Evolutionary conservation across 1,140 invertebrate genomes (phyloP).

Genomic region (Drosophila ercepeae): DNA sequence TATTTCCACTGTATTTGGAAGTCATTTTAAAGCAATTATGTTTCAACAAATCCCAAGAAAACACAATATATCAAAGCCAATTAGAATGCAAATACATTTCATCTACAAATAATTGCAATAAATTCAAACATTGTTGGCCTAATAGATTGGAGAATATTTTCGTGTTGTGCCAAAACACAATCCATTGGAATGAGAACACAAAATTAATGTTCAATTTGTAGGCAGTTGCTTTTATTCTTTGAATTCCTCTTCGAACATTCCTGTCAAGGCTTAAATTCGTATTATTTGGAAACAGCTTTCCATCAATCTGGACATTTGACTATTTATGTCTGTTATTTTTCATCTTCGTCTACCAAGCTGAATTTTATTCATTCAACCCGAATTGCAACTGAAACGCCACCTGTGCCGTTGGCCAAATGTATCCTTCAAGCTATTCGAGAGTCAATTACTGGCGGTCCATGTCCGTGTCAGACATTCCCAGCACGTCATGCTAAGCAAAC

Average conservation of each 20-base stretch:
- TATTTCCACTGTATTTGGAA: no score
- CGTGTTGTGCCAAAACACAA: no score
- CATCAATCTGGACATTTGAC: neutral
- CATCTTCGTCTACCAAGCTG: neutral
- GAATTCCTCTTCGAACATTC: neutral
- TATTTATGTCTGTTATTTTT: neutral
- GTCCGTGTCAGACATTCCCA: conserved; percentile 1
- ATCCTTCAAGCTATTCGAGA: conserved; percentile 14
- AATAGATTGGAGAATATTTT: no score
- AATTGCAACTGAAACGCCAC: conserved; percentile 9
- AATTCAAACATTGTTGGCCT: no score
- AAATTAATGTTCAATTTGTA: no score
- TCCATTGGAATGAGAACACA: no score
- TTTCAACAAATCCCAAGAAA: no score
- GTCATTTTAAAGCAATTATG: no score
- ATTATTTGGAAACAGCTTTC: neutral
- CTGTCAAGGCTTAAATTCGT: neutral
- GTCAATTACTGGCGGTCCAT: conserved; percentile 6
- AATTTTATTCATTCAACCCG: conserved; percentile 15
- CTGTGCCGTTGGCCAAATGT: neutral
- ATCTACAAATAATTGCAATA: no score
- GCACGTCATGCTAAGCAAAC: conserved; percentile 9
- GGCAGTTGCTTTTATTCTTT: no score
- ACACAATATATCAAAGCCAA: no score
- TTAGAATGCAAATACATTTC: no score